Conservation (phyloP, 2,113 vertebrate species). For the Phylloscopus trochiloides region DNA sequence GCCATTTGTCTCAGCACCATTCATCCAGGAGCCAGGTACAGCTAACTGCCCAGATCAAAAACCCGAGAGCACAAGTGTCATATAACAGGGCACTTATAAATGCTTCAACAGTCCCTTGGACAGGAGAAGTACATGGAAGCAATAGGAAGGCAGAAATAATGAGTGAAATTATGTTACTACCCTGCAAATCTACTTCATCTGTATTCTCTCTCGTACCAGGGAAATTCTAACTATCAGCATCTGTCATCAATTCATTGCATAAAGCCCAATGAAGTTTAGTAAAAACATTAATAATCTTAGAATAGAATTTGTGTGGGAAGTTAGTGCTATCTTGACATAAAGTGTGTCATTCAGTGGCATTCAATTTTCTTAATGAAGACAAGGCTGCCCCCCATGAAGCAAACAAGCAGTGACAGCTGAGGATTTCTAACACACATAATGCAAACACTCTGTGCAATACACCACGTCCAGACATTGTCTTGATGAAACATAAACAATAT, state of each 20-base stretch:
- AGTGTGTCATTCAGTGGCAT: background rate
- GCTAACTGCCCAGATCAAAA: background rate
- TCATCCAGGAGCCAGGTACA: background rate
- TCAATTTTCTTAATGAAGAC: background rate
- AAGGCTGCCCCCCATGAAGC: background rate
- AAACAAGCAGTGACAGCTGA: background rate
- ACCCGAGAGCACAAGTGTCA: background rate
- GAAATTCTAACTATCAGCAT: background rate
- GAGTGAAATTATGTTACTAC: background rate
- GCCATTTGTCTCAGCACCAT: background rate
- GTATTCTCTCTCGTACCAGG: background rate
- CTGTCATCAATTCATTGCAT: background rate
- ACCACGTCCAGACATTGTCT: background rate
- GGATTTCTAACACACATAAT: background rate
- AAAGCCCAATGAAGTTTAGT: background rate
- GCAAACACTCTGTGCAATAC: background rate
- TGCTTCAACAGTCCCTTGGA: background rate
- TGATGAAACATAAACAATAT: background rate
- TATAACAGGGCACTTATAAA: background rate
- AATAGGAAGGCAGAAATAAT: background rate
- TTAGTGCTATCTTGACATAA: background rate
- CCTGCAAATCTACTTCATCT: background rate
- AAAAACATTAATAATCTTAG: background rate
- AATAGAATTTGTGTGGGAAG: background rate
- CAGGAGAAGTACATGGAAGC: background rate